phyloP scores from a whole-genome alignment of 2,888 invertebrate genomes.

The Timema podura region DNA sequence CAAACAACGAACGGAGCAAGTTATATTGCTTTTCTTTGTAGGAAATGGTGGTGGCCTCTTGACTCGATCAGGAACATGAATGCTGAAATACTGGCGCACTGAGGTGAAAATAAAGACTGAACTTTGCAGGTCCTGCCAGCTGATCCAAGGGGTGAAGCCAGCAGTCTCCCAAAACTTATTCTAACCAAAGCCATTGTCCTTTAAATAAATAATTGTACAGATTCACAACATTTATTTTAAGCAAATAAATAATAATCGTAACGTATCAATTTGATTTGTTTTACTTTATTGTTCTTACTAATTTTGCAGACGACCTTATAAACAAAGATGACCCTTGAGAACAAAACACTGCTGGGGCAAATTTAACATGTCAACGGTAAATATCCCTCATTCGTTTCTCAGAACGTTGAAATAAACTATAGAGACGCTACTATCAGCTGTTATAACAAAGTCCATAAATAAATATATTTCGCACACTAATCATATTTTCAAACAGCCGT shows the following conservation, averaged over 20 bases:
- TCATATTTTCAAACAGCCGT: too few relatives aligned
- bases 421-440: too few relatives aligned
- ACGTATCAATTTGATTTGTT: neutral
- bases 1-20: constrained; percentile 49
- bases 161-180: neutral
- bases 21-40: constrained; percentile 62
- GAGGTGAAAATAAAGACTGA: constrained; percentile 17
- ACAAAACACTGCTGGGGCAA: too few relatives aligned
- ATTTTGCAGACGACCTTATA: too few relatives aligned
- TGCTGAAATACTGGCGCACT: constrained; percentile 30
- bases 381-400: too few relatives aligned
- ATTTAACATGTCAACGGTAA: too few relatives aligned
- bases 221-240: neutral
- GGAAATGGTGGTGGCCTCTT: constrained; percentile 66
- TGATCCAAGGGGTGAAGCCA: neutral
- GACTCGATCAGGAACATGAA: neutral
- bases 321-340: too few relatives aligned
- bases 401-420: too few relatives aligned
- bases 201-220: neutral
- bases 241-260: neutral
- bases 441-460: too few relatives aligned
- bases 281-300: too few relatives aligned
- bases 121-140: neutral
- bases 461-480: too few relatives aligned
- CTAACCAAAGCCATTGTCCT: constrained; percentile 2